These are phyloP conservation scores for Zaprionus capensis DNA, from an alignment of 1,140 invertebrate species.

Conservation along the genomic window DNA sequence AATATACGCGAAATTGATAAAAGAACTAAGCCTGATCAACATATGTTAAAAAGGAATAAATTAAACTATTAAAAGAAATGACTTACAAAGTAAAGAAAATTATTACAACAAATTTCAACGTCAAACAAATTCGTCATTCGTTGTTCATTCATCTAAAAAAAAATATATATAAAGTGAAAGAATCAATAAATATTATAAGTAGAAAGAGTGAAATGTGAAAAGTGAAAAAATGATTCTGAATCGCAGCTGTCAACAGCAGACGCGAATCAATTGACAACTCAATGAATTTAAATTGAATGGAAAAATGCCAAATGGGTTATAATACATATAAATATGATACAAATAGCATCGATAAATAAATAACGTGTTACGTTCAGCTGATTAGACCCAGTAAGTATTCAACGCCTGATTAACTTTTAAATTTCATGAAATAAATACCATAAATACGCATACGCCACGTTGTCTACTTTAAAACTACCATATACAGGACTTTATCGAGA, in stretches of 20 bases:
- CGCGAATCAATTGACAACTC: constrained; percentile 19
- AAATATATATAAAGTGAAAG: background rate
- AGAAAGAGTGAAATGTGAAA: constrained; percentile 3
- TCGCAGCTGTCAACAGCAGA: constrained; percentile 21
- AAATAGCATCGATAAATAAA: constrained; percentile 27
- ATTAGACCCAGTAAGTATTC: constrained; percentile 64
- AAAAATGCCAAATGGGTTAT: constrained; percentile 6
- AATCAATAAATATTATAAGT: constrained; percentile 4
- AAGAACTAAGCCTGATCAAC: background rate
- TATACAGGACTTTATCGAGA: too few relatives aligned
- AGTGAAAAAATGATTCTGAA: constrained; percentile 6
- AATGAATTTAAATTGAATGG: constrained; percentile 16
- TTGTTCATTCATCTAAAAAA: background rate
- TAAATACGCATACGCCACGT: constrained; percentile 31
- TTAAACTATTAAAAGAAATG: background rate
- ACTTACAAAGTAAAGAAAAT: too few relatives aligned
- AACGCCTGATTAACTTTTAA: constrained; percentile 57
- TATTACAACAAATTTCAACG: too few relatives aligned
- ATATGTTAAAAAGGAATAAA: background rate
- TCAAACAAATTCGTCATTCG: background rate
- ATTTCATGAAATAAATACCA: background rate
- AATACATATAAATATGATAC: background rate
- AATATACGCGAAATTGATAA: background rate
- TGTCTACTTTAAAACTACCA: too few relatives aligned
- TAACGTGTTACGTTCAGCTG: constrained; percentile 47